Evolutionary conservation across 2,113 vertebrate genomes (phyloP), one percentile per base, ranked within the genome.

Genomic region (Mugil cephalus): DNA sequence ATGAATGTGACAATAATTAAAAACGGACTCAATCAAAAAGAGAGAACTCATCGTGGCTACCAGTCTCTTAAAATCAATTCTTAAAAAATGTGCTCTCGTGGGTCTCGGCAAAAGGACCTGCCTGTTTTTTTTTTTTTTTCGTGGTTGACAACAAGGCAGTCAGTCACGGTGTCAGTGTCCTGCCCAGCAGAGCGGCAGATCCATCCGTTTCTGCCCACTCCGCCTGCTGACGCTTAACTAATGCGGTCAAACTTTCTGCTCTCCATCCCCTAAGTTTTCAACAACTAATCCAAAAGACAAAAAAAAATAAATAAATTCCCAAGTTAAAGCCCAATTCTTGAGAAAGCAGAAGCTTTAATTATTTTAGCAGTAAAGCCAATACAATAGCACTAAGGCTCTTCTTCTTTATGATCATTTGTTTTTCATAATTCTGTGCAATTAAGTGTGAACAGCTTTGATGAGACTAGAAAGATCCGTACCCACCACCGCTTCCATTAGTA

Each of bases 51-150:
- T 65, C 18, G 17, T 6, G 9, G 30, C 17, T 15, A 59, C 35
- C n/a, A 54, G 50, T 72, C 48, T 24, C 50, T 24, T 69, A 19
- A 47, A 69, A 79, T 72, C 66, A 71, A 48, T 81, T 52, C 17
- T 43, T 36, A 4, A 3, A 55, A 14, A 78, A 42, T 43, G 17
- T 42, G n/a, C 15, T 40, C 34, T 40, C 48, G 1, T n/a, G 11
- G 11, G 43, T 64, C 40, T 4, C 10, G n/a, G n/a, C 19, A 48
- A 36, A 76, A 30, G 4, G 60, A 53, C 54, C 51, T 38, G 15
- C 45, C 19, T 66, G n/a, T 55, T 77, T 51, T 30, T 3, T 30
- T 30, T 24, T 77, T 51, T 30, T 24, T 77, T 51, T 24, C 50
- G n/a, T 24, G n/a, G 8, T 48, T 43, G 21, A 56, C 46, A 76